Evolutionary conservation across 2,888 invertebrate species (phyloP).

Genomic region (Drosophila mulleri): DNA sequence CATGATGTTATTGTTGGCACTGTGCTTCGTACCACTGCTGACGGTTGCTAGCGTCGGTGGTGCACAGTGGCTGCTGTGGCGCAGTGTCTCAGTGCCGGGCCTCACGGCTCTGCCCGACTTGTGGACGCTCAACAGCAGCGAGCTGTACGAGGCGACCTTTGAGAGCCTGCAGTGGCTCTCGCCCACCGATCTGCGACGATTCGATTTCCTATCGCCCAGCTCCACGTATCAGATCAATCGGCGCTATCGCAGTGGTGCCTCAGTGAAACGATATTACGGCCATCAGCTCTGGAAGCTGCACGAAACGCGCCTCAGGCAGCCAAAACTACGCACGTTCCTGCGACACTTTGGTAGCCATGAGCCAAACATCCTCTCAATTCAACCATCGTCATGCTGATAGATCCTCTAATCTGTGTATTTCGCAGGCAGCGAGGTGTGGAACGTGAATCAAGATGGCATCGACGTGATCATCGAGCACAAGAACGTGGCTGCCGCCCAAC

Average conservation of each 20-base stretch:
- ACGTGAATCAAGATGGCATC: conserved; percentile 85
- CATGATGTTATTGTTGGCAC: conserved; percentile 33
- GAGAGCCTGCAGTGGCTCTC: conserved; percentile 76
- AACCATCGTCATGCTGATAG: background rate
- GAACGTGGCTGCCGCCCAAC: conserved; percentile 87
- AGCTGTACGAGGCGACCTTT: conserved; percentile 70
- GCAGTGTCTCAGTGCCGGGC: conserved; percentile 57
- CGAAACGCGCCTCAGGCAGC: conserved; percentile 68
- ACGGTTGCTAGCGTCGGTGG: background rate
- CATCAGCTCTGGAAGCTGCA: conserved; percentile 91
- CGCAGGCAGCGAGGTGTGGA: conserved; percentile 84
- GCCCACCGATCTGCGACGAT: conserved; percentile 73
- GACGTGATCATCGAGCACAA: conserved; percentile 88
- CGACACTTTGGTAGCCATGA: conserved; percentile 65
- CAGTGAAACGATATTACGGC: conserved; percentile 85
- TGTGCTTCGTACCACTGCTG: conserved; percentile 19
- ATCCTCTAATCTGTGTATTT: background rate
- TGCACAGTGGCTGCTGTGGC: conserved; percentile 50
- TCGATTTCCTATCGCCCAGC: conserved; percentile 73
- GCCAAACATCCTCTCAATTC: background rate
- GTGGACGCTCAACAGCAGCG: conserved; percentile 61
- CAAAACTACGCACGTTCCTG: conserved; percentile 61
- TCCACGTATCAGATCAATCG: conserved; percentile 79
- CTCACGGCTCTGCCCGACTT: conserved; percentile 49
- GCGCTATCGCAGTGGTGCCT: conserved; percentile 71